Evolutionary conservation across 2,113 vertebrate species (phyloP).

Genomic region (Alexandromys fortis): DNA sequence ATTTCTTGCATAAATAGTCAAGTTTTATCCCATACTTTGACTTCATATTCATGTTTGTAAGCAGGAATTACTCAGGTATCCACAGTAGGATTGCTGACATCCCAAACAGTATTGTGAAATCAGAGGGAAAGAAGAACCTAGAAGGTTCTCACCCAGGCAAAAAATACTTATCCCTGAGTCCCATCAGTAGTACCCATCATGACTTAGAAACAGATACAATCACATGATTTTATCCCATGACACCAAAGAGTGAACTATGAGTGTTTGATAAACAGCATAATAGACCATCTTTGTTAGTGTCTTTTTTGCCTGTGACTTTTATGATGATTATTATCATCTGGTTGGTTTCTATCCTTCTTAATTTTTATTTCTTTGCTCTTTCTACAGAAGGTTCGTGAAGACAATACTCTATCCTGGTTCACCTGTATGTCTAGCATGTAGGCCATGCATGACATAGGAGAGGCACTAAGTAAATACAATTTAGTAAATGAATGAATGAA

Average conservation of each 20-base stretch:
- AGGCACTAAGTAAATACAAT: neutral
- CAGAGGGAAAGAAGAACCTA: neutral
- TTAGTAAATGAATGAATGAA: neutral
- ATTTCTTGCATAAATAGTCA: neutral
- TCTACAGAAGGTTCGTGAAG: neutral
- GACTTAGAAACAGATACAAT: neutral
- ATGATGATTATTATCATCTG: neutral
- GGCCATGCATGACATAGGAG: fast-evolving
- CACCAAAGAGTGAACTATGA: neutral
- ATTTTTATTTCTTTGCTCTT: neutral
- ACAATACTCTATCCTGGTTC: neutral
- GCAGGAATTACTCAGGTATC: neutral
- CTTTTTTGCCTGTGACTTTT: conserved; percentile 14
- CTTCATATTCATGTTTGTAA: neutral
- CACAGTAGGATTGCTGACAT: neutral
- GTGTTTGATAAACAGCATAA: neutral
- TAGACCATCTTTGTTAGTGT: neutral
- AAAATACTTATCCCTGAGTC: neutral
- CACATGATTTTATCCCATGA: neutral
- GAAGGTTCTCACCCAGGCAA: neutral
- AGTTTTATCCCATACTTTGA: neutral
- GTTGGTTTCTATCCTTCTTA: neutral
- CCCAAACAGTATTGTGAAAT: neutral
- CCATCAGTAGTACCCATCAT: neutral
- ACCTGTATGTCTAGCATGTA: neutral